Evolutionary conservation across 2,888 invertebrate genomes (phyloP), one percentile per base, ranked within the genome.

Genomic region (Lamellibrachia columna): DNA sequence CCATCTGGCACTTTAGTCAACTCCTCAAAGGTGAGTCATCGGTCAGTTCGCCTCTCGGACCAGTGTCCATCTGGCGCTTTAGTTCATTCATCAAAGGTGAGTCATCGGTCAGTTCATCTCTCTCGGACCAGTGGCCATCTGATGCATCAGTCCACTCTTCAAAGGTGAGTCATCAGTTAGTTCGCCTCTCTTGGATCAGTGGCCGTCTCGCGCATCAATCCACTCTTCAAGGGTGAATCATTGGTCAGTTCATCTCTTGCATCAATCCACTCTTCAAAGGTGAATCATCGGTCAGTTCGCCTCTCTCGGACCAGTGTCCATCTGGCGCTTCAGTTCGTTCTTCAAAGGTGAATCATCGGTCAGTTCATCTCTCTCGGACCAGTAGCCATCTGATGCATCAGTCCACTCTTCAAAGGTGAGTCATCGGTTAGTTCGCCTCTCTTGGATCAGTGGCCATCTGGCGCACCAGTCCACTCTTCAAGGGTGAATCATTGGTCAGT

Each of bases 301-400:
- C 0, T 96, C 96, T 0, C 95, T 95, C 52, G 96, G 96, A 52
- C 95, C 95, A 1, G 95, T 96, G 92, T 95, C 96, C 1, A 95
- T 95, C 52, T 96, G 95, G 95, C 95, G 95, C 92, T 94, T 95
- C 92, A 95, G 94, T 92, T 95, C 95, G 28, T 92, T 95, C 52
- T 95, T 95, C 92, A 94, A 93, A 93, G 94, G 94, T 95, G 92
- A 93, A 93, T 60, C 75, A 15, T 15, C 75, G 22, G 96, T 15
- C 96, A 96, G 94, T 96, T 96, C 92, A 94, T 95, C 0, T 96
- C 96, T 0, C 95, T 95, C 52, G 96, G 96, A 52, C 95, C 95
- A 1, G 95, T 96, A 91, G 95, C 96, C 1, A 95, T 95, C 52
- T 96, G 95, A 95, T 94, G 95, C 92, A 94, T 95, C 92, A 95